Evolutionary conservation across 2,113 vertebrate species (phyloP).

Genomic region (Otis tarda): DNA sequence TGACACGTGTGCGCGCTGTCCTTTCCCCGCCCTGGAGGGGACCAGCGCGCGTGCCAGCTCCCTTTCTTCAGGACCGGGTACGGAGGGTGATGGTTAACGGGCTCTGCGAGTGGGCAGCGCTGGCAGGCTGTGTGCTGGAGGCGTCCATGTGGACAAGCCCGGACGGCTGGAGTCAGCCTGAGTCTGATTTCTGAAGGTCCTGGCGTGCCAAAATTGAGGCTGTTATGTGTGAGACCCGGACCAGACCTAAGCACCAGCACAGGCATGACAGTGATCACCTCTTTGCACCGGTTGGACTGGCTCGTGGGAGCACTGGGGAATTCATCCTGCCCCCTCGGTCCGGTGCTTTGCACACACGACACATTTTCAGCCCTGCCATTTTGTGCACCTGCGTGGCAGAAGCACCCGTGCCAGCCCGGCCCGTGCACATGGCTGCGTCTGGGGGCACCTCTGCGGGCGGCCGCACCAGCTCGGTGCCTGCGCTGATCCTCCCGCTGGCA

Average conservation of each 20-base stretch:
- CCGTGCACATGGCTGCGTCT: accelerated
- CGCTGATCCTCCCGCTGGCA: neutral
- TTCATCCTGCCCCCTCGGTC: neutral
- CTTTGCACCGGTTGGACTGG: neutral
- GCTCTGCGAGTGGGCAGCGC: neutral
- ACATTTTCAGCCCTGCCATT: neutral
- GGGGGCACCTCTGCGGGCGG: neutral
- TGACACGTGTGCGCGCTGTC: accelerated
- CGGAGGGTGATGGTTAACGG: neutral
- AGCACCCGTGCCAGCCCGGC: neutral
- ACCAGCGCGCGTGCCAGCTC: neutral
- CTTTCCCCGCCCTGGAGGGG: neutral
- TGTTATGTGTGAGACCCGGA: neutral
- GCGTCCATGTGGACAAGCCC: accelerated
- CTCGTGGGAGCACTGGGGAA: neutral
- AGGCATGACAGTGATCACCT: neutral
- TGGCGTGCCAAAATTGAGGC: neutral
- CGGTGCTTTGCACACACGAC: neutral
- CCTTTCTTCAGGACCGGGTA: neutral
- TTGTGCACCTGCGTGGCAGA: neutral
- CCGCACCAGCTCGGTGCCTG: accelerated
- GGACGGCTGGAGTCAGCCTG: neutral
- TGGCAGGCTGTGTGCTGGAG: accelerated
- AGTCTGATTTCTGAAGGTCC: neutral
- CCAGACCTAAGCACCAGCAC: neutral